phyloP scores from a whole-genome alignment of 2,888 invertebrate genomes.

The Stomorhina lunata region DNA sequence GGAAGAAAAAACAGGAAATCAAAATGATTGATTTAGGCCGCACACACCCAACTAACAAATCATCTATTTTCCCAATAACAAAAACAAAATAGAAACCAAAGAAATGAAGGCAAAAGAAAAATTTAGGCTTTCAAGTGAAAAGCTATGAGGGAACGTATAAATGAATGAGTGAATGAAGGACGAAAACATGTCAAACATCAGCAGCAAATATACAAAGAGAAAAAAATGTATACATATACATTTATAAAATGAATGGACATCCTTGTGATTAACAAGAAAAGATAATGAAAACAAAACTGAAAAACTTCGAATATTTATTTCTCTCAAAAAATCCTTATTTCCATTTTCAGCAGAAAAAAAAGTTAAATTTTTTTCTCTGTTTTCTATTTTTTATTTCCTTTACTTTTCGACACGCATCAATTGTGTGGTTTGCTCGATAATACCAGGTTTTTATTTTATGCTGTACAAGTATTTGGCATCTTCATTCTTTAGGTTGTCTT shows the following conservation, averaged over 20 bases:
- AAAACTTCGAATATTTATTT: constrained; percentile 25
- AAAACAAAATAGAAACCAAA: not conserved
- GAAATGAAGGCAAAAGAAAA: not conserved
- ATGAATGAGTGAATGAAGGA: no score
- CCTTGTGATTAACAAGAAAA: constrained; percentile 48
- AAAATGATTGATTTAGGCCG: constrained; percentile 56
- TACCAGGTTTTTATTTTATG: constrained; percentile 49
- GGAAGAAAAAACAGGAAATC: not conserved
- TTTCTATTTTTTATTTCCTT: not conserved
- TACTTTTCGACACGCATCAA: constrained; percentile 51
- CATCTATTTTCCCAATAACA: not conserved
- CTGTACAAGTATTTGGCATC: not conserved
- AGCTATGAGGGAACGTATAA: not conserved
- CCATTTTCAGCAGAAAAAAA: constrained; percentile 4
- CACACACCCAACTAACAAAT: constrained; percentile 33
- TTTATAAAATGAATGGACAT: constrained; percentile 27
- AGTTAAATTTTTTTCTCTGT: not conserved
- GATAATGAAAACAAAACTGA: constrained; percentile 34
- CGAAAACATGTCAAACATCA: constrained; percentile 48
- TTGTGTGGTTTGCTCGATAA: constrained; percentile 43
- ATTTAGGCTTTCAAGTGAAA: constrained; percentile 8
- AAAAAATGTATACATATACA: no score
- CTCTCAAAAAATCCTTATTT: not conserved
- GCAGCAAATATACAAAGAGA: not conserved
- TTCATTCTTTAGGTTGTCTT: not conserved